A percentile compares a stretch with the other conserved stretches of the same genome.
Evolutionary conservation across 2,797 vertebrate species (phyloP).

Genomic region (Pseudocheirus occidentalis): DNA sequence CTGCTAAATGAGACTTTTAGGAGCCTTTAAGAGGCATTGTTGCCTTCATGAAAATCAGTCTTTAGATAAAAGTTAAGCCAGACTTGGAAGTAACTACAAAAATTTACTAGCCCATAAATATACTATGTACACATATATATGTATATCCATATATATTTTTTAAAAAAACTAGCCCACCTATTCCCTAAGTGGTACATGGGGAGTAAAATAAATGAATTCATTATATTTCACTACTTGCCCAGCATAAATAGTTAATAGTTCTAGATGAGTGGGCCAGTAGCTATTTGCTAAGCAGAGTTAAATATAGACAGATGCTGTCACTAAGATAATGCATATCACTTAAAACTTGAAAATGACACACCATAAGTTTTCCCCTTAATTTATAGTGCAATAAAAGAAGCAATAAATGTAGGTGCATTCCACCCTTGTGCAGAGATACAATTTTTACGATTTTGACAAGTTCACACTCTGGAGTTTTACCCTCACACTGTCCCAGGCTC

Average conservation of each 20-base stretch:
- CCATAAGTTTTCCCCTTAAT: conserved; percentile 56
- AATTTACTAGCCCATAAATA: conserved; percentile 14
- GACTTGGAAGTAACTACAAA: neutral
- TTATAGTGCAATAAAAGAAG: conserved; percentile 68
- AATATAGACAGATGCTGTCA: conserved; percentile 32
- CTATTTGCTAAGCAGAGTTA: neutral
- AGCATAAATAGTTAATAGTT: conserved; percentile 11
- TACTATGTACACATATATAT: neutral
- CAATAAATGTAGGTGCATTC: conserved; percentile 58
- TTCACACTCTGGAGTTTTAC: conserved; percentile 76
- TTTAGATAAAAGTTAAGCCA: conserved; percentile 37
- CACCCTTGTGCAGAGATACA: conserved; percentile 66
- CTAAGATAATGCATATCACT: conserved; percentile 44
- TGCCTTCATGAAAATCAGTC: conserved; percentile 39
- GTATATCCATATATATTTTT: neutral
- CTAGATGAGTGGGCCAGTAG: neutral
- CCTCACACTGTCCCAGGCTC: conserved; percentile 81
- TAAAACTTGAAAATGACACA: conserved; percentile 58
- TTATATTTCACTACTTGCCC: neutral
- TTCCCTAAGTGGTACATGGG: neutral
- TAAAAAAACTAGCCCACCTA: neutral
- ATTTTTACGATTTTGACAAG: conserved; percentile 75
- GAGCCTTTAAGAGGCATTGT: conserved; percentile 20
- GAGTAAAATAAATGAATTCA: neutral
- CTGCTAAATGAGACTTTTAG: conserved; percentile 2